phyloP scores from a whole-genome alignment of 30 jellyfish, hydroid and myxozoan genomes.

The Pelagia noctiluca region DNA sequence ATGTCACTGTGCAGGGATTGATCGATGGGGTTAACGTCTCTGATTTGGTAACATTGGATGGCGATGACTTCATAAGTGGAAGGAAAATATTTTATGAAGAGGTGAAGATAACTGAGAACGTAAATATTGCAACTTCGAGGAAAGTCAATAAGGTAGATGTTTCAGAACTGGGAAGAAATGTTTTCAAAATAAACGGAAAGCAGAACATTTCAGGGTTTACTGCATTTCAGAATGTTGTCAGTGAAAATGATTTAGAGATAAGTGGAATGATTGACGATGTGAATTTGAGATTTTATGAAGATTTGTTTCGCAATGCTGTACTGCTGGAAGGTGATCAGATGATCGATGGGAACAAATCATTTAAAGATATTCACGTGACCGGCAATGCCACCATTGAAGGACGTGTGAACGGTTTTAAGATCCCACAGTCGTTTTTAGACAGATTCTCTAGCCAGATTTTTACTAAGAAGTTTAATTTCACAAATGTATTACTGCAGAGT shows the following conservation, averaged over 20 bases:
- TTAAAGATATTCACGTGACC: background rate
- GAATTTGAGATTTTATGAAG: slow-evolving; percentile 1
- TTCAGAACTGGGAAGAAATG: slow-evolving; percentile 32
- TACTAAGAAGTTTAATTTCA: background rate
- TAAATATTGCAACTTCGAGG: slow-evolving; percentile 4
- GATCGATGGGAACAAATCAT: slow-evolving; percentile 22
- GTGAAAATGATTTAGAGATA: background rate
- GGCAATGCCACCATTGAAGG: slow-evolving; percentile 29
- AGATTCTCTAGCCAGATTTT: slow-evolving; percentile 39
- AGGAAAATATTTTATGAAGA: background rate
- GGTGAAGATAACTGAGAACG: slow-evolving; percentile 9
- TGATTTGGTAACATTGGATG: slow-evolving; percentile 38
- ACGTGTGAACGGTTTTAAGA: slow-evolving; percentile 42
- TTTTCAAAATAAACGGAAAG: slow-evolving; percentile 10
- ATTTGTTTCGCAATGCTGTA: slow-evolving; percentile 46
- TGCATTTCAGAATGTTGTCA: background rate
- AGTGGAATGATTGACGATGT: slow-evolving; percentile 10
- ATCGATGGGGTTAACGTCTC: slow-evolving; percentile 55
- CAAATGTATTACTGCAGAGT: slow-evolving; percentile 23
- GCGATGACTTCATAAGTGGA: slow-evolving; percentile 51
- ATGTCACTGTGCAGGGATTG: slow-evolving; percentile 9
- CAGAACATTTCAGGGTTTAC: slow-evolving; percentile 34
- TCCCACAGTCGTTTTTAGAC: slow-evolving; percentile 47
- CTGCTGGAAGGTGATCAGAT: slow-evolving; percentile 55
- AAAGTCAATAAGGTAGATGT: slow-evolving; percentile 72